Evolutionary conservation across 2,797 vertebrate genomes (phyloP).

Genomic region (Craterocephalus amniculus): DNA sequence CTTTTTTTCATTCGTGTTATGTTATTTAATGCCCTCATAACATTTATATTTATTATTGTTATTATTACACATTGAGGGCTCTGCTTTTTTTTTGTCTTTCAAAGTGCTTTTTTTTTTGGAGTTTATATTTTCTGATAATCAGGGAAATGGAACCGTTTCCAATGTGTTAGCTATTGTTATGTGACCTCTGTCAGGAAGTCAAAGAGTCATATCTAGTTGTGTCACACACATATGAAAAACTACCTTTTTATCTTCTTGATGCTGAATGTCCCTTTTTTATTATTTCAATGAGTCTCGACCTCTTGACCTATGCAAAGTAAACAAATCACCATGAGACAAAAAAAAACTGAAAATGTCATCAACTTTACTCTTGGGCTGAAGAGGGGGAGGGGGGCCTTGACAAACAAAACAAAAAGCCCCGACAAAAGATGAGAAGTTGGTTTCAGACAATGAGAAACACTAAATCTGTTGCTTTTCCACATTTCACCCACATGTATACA

Average conservation of each 20-base stretch:
- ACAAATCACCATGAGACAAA: slow-evolving; percentile 73
- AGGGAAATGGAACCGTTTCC: slow-evolving; percentile 95
- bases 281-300: slow-evolving; percentile 65
- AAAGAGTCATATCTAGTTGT: slow-evolving; percentile 79
- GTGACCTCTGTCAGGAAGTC: slow-evolving; percentile 89
- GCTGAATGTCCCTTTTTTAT: slow-evolving; percentile 88
- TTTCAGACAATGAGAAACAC: slow-evolving; percentile 78
- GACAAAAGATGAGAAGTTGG: slow-evolving; percentile 67
- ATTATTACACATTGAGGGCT: slow-evolving; percentile 79
- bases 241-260: slow-evolving; percentile 86
- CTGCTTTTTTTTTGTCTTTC: slow-evolving; percentile 73
- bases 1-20: slow-evolving; percentile 64
- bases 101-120: slow-evolving; percentile 76
- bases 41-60: slow-evolving; percentile 83
- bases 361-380: slow-evolving; percentile 75
- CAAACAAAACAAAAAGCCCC: slow-evolving; percentile 84
- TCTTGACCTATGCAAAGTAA: slow-evolving; percentile 85
- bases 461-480: slow-evolving; percentile 75
- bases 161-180: slow-evolving; percentile 79
- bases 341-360: slow-evolving; percentile 72
- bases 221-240: slow-evolving; percentile 81
- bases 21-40: slow-evolving; percentile 80
- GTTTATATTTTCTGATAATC: slow-evolving; percentile 86
- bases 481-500: slow-evolving; percentile 66
- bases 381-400: slow-evolving; percentile 59